phyloP scores from a whole-genome alignment of 2,113 vertebrate species.

The Hemiscyllium ocellatum region DNA sequence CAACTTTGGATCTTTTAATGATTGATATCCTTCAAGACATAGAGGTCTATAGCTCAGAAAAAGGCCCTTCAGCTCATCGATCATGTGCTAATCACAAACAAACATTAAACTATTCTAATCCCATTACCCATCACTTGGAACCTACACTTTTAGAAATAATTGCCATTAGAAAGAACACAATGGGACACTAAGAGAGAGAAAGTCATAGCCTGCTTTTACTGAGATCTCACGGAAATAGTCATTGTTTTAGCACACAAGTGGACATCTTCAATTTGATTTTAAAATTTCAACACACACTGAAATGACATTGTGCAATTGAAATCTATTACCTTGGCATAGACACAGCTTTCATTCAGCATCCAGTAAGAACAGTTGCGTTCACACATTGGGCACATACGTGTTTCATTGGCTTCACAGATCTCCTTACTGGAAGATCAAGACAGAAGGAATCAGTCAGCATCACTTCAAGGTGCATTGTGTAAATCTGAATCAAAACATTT shows the following conservation, averaged over 20 bases:
- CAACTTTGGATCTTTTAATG: background rate
- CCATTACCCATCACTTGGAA: background rate
- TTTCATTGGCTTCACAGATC: conserved; percentile 89
- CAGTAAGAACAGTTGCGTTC: conserved; percentile 82
- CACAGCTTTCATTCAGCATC: conserved; percentile 87
- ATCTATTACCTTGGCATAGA: conserved; percentile 81
- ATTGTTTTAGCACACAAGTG: background rate
- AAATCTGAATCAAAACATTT: background rate
- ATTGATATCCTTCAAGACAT: too few relatives aligned
- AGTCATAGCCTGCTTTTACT: background rate
- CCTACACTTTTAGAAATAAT: background rate
- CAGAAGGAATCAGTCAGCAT: background rate
- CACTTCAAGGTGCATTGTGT: background rate
- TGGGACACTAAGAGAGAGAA: background rate
- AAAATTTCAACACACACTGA: background rate
- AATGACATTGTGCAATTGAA: background rate
- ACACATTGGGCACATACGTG: conserved; percentile 93
- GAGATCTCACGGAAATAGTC: background rate
- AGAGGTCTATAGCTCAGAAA: too few relatives aligned
- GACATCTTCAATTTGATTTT: background rate
- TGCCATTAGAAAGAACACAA: background rate
- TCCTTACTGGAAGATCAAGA: conserved; percentile 66
- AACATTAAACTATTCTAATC: background rate
- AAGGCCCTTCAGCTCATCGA: too few relatives aligned
- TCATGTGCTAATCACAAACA: too few relatives aligned